Percentiles rank a stretch among this genome's conserved stretches.
phyloP scores from a whole-genome alignment of 2,113 vertebrate species.

The Serinus canaria region DNA sequence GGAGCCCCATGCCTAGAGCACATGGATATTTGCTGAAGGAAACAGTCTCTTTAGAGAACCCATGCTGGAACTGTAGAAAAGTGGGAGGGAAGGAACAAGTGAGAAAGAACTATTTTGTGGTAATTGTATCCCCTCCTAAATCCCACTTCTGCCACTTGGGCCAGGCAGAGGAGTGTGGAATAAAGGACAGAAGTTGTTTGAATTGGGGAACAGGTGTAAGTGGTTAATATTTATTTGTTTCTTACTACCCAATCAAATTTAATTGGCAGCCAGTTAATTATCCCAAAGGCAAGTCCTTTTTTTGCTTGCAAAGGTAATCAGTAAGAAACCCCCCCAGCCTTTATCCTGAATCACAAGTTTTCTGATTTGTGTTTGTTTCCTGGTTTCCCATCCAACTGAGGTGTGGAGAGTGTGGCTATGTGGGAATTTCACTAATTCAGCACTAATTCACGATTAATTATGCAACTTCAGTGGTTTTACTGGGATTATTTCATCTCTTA shows the following conservation, averaged over 20 bases:
- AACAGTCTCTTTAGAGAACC: background rate
- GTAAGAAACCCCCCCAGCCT: background rate
- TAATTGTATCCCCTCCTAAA: background rate
- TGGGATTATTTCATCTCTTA: background rate
- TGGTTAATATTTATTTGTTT: background rate
- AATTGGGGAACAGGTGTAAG: accelerated
- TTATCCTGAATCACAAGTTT: background rate
- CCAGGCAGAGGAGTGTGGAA: background rate
- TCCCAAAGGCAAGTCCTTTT: background rate
- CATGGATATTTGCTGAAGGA: background rate
- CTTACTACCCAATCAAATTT: background rate
- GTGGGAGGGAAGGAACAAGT: background rate
- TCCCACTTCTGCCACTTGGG: background rate
- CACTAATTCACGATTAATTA: background rate
- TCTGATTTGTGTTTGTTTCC: background rate
- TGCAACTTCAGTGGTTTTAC: background rate
- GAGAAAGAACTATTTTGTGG: background rate
- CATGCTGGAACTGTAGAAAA: background rate
- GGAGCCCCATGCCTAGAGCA: background rate
- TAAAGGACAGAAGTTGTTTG: background rate
- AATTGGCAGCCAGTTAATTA: background rate
- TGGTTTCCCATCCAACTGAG: background rate
- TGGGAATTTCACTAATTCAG: background rate
- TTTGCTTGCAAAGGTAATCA: background rate
- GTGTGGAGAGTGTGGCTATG: background rate